Percentiles rank a stretch among this genome's conserved stretches.
phyloP scores from a whole-genome alignment of 2,888 invertebrate species.

The Heliconius erato region DNA sequence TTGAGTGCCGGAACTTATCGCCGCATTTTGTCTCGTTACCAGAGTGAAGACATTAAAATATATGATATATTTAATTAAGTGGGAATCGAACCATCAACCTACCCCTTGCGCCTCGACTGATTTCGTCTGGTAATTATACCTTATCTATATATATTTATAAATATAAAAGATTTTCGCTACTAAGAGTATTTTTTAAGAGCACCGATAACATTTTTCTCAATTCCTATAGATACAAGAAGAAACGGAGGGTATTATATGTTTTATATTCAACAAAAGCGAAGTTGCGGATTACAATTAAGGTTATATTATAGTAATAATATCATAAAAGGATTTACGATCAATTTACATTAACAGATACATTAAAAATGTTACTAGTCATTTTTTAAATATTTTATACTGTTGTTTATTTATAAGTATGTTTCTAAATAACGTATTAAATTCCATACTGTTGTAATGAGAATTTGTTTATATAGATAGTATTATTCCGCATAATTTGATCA shows the following conservation, averaged over 20 bases:
- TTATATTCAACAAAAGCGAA: neutral
- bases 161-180: no score
- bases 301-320: neutral
- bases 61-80: no score
- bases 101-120: no score
- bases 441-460: neutral
- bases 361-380: neutral
- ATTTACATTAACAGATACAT: neutral
- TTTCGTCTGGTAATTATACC: no score
- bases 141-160: no score
- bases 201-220: no score
- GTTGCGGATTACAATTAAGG: neutral
- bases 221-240: neutral
- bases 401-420: neutral
- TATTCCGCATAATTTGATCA: constrained; percentile 9
- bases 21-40: no score
- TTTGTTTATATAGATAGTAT: neutral
- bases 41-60: no score
- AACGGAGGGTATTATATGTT: neutral
- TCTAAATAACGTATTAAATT: neutral
- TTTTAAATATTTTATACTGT: neutral
- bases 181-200: no score
- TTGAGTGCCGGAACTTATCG: no score
- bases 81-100: no score
- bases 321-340: neutral